A percentile compares a stretch with the other conserved stretches of the same genome.
phyloP scores from a whole-genome alignment of 1,140 invertebrate genomes.

The Procambarus virginalis region DNA sequence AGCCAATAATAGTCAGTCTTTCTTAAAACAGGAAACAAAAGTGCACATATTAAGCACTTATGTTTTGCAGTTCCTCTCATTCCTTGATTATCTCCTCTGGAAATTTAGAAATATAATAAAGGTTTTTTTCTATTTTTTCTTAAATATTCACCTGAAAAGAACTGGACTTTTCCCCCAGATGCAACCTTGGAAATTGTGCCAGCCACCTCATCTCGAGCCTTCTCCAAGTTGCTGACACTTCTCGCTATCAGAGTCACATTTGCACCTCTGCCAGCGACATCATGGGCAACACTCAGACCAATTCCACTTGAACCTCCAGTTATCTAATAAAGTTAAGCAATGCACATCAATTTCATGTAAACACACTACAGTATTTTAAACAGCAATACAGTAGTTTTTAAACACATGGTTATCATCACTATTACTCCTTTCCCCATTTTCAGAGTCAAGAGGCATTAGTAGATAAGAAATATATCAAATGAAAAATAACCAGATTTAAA shows the following conservation, averaged over 20 bases:
- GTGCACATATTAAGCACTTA: too few relatives aligned
- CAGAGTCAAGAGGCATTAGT: background rate
- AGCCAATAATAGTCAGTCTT: too few relatives aligned
- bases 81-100: too few relatives aligned
- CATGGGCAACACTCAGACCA: slow-evolving; percentile 87
- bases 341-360: background rate
- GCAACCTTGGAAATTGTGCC: slow-evolving; percentile 72
- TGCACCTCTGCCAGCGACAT: slow-evolving; percentile 86
- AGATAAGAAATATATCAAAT: background rate
- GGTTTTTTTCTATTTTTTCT: too few relatives aligned
- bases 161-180: slow-evolving; percentile 77
- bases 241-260: slow-evolving; percentile 90
- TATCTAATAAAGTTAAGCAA: slow-evolving; percentile 74
- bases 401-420: background rate
- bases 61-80: too few relatives aligned
- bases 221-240: slow-evolving; percentile 82
- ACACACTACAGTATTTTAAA: background rate
- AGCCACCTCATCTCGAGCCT: slow-evolving; percentile 79
- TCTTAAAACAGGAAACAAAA: too few relatives aligned
- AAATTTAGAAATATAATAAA: too few relatives aligned
- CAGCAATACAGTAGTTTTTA: background rate
- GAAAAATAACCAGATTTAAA: background rate
- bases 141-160: slow-evolving; percentile 76
- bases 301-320: slow-evolving; percentile 98
- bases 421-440: background rate